Base-by-base conservation (phyloP, 1,140 invertebrate species). In the Cherax destructor region DNA sequence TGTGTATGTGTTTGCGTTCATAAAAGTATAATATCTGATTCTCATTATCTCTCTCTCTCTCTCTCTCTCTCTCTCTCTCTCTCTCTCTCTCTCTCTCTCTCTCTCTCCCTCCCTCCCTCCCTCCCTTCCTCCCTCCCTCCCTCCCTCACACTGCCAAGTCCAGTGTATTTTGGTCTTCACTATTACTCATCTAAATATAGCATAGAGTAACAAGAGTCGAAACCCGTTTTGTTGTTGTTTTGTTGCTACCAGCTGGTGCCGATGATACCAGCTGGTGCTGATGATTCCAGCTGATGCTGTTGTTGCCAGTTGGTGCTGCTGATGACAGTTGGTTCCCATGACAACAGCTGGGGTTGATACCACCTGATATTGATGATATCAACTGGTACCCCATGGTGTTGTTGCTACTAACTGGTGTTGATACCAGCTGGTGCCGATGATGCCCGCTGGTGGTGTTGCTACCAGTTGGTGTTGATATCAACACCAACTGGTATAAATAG, bases 11-110 rank as follows among this genome's bases (percentile, higher is more conserved):
- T 41, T 41, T 41, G 0, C 2, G 30, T 41, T 41, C 2, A 41
- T 41, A 41, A 41, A 41, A 41, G 30, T 41, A 41, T 41, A 41
- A 41, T 41, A 2, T 0, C 30, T 41, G 30, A 41, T 18, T 74
- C 72, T 74, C 72, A 3, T 4, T 74, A 2, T 74, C 72, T 74
- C 72, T 74, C 72, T 74, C 72, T 74, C 72, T 74, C 72, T 74
- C 72, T 74, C 72, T 74, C 72, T 74, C 72, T 74, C 72, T 74
- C 72, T 74, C 72, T 74, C 72, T 69, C 65, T 69, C 77, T 50
- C 47, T 79, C 50, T 52, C 50, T 52, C 50, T 50, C 77, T 79
- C 77, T 50, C 77, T 79, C 77, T 50, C 77, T 50, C 77, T 79
- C 47, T 79, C 47, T 50, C 47, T 50, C 47, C 11, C 77, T 50